Conservation (phyloP, 2,797 vertebrate genomes). For the Smutsia gigantea region DNA sequence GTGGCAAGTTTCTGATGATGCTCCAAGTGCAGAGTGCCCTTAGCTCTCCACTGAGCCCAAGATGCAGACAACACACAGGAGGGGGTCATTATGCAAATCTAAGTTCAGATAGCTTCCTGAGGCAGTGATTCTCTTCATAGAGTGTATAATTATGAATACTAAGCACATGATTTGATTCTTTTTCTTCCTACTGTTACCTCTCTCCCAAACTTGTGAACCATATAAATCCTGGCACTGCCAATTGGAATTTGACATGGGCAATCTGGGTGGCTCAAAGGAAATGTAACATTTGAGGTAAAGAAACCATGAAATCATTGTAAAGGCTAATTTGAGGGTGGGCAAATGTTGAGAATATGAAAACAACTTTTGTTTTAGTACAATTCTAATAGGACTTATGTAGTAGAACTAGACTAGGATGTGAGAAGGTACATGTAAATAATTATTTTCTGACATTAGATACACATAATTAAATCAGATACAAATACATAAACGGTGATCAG, state of each 20-base stretch:
- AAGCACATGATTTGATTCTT: not conserved
- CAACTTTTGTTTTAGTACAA: not conserved
- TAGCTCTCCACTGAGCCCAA: constrained; percentile 46
- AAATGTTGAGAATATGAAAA: constrained; percentile 14
- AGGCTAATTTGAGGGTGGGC: constrained; percentile 14
- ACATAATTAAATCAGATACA: too few relatives aligned
- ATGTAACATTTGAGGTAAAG: constrained; percentile 46
- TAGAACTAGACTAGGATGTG: not conserved
- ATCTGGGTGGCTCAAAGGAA: not conserved
- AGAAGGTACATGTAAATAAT: not conserved
- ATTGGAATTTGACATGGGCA: not conserved
- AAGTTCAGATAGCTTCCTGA: constrained; percentile 18
- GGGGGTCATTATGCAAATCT: not conserved
- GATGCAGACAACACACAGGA: not conserved
- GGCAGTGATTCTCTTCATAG: not conserved
- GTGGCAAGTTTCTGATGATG: constrained; percentile 38
- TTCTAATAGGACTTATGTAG: not conserved
- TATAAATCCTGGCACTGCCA: not conserved
- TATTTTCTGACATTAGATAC: not conserved
- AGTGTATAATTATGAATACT: constrained; percentile 56
- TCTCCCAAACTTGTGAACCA: not conserved
- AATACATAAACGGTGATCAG: too few relatives aligned
- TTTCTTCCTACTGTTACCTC: not conserved
- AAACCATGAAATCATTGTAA: constrained; percentile 14
- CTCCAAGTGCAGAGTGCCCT: not conserved